Conservation (phyloP, 2,888 invertebrate species). For the Phragmatobia fuliginosa region DNA sequence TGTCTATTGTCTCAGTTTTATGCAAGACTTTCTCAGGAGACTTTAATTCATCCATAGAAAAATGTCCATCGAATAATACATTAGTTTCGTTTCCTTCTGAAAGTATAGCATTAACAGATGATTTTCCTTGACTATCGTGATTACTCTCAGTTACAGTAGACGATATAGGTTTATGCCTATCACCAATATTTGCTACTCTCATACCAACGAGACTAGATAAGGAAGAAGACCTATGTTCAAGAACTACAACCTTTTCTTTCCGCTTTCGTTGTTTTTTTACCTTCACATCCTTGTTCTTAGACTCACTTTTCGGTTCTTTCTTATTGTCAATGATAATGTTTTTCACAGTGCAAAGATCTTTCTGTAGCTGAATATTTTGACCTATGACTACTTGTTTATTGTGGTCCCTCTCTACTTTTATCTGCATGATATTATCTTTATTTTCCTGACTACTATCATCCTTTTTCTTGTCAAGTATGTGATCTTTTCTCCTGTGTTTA, state of each 20-base stretch:
- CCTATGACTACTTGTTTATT: not conserved
- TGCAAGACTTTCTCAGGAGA: slow-evolving; percentile 57
- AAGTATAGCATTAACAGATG: slow-evolving; percentile 57
- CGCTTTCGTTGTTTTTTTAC: slow-evolving; percentile 50
- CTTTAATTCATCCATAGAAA: slow-evolving; percentile 72
- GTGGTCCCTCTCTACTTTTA: not conserved
- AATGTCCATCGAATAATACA: slow-evolving; percentile 69
- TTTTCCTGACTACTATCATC: not conserved
- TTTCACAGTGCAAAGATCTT: slow-evolving; percentile 7
- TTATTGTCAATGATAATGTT: slow-evolving; percentile 25
- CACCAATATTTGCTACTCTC: slow-evolving; percentile 59
- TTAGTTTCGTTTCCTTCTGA: slow-evolving; percentile 61
- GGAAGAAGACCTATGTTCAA: slow-evolving; percentile 46
- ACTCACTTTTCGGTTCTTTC: slow-evolving; percentile 18
- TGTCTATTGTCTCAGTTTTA: slow-evolving; percentile 29
- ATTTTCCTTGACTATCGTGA: slow-evolving; percentile 70
- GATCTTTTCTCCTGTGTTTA: not conserved
- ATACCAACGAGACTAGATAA: slow-evolving; percentile 70
- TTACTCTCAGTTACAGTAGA: slow-evolving; percentile 60
- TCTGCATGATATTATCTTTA: not conserved
- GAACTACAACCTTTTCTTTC: slow-evolving; percentile 10
- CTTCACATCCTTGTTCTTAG: slow-evolving; percentile 36
- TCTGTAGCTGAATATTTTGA: not conserved
- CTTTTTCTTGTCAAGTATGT: slow-evolving; percentile 5
- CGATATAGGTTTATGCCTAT: slow-evolving; percentile 19